Percentiles rank a stretch among this genome's conserved stretches.
These are phyloP conservation scores for Mesoclemmys tuberculata DNA, from an alignment of 2,113 vertebrate species.

Conservation along the genomic window DNA sequence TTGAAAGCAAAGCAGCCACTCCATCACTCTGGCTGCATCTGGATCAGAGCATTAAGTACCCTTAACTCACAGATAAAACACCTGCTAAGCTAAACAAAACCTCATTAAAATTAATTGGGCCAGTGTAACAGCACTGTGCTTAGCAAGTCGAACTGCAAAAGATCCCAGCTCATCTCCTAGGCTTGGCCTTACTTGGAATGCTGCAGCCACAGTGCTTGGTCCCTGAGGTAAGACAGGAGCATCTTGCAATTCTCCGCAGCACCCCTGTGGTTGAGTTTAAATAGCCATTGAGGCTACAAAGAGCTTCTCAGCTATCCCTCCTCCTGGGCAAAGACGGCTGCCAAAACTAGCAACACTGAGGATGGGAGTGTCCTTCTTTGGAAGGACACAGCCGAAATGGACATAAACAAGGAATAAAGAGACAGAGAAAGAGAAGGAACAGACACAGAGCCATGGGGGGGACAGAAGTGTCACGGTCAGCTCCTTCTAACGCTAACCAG, in stretches of 20 bases:
- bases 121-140: not conserved
- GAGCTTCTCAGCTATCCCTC: not conserved
- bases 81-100: not conserved
- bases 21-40: not conserved
- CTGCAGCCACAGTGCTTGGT: not conserved
- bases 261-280: not conserved
- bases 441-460: not conserved
- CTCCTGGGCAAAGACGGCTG: not conserved
- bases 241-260: not conserved
- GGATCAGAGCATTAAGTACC: not conserved
- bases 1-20: too few species aligned
- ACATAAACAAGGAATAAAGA: not conserved
- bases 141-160: not conserved
- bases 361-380: not conserved
- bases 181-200: not conserved
- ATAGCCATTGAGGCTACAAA: not conserved
- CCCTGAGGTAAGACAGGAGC: not conserved
- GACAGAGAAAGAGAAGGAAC: not conserved
- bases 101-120: not conserved
- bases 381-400: not conserved
- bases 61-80: not conserved
- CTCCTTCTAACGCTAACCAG: not conserved
- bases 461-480: not conserved
- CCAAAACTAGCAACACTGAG: not conserved
- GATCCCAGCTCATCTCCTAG: not conserved